Evolutionary conservation across 2,113 vertebrate genomes (phyloP), one percentile per base, ranked within the genome.

Genomic region (Peromyscus leucopus): DNA sequence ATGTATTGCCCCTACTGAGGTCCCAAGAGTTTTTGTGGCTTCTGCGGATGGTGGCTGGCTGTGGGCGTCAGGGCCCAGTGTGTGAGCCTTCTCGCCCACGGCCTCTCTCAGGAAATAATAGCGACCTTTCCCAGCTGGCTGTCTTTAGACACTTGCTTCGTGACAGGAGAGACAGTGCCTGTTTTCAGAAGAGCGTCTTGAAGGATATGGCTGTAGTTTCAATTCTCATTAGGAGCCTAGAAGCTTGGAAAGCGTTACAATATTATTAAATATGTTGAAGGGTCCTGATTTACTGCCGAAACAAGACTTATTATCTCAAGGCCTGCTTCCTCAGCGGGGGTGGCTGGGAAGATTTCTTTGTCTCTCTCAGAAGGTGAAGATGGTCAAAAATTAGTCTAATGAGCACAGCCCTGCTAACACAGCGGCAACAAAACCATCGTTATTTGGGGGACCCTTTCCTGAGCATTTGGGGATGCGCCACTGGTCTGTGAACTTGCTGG

Each of bases 211-310:
- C n/a, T 82, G 63, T 71, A 65, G 59, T 51, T 86, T 91, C 63
- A 61, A 24, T 93, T 80, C 90, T 95, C 87, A 39, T 91, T 80
- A 95, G 48, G 93, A 90, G 71, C 69, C 57, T 36, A 46, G 84
- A 57, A 72, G 48, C n/a, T 8, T 8, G 10, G 63, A 71, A 91
- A 61, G 86, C 12, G 19, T 65, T 59, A 85, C 65, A 17, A 5
- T 31, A n/a, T 55, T 51, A 42, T 90, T 59, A 71, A 86, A 17
- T 71, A 76, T 57, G 51, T 89, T 21, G 72, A 83, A 92, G 82
- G n/a, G 19, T 87, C 89, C 92, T 78, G 74, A 90, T 79, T 69
- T 42, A 84, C 61, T 71, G 26, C 48, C 39, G 92, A 61, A 86
- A 65, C 48, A 46, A 8, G 46, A 2, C 42, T 82, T 63, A 19